A percentile compares a stretch with the other conserved stretches of the same genome.
phyloP scores from a whole-genome alignment of 1,140 invertebrate species.

The Philotrypesis tridentata region DNA sequence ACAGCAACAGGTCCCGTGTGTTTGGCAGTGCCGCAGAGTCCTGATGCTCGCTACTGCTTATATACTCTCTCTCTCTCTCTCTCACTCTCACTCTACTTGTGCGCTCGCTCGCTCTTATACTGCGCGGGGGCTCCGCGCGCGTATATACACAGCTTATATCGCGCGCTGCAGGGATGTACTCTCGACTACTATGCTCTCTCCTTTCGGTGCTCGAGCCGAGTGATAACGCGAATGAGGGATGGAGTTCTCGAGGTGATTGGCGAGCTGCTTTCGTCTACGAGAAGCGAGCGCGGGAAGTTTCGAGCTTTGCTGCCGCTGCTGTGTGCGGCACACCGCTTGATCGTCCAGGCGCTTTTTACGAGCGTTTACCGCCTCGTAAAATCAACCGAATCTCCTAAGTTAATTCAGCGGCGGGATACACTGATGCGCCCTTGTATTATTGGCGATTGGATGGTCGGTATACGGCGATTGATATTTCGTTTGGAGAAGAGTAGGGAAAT shows the following conservation, averaged over 20 bases:
- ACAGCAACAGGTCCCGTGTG: slow-evolving; percentile 74
- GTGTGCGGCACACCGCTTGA: not conserved
- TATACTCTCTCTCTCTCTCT: slow-evolving; percentile 5
- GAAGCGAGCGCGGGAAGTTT: not conserved
- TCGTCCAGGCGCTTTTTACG: not conserved
- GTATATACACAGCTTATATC: not conserved
- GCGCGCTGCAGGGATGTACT: not conserved
- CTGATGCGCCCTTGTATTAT: too few species aligned
- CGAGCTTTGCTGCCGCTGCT: not conserved
- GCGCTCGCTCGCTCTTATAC: too few species aligned
- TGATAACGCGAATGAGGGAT: not conserved
- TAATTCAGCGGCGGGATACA: too few species aligned
- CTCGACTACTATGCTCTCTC: not conserved
- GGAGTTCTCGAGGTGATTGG: not conserved
- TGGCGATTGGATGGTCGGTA: too few species aligned
- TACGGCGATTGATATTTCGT: too few species aligned
- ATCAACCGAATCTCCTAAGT: not conserved
- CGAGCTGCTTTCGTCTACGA: not conserved
- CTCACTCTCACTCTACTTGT: slow-evolving; percentile 50
- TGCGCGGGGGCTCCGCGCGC: too few species aligned
- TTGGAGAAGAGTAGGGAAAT: too few species aligned
- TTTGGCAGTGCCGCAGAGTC: slow-evolving; percentile 54
- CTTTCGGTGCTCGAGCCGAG: not conserved
- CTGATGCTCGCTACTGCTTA: slow-evolving; percentile 22
- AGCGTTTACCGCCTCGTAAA: slow-evolving; percentile 2